A percentile compares a stretch with the other conserved stretches of the same genome.
Evolutionary conservation across 2,113 vertebrate genomes (phyloP).

Genomic region (Lophius piscatorius): DNA sequence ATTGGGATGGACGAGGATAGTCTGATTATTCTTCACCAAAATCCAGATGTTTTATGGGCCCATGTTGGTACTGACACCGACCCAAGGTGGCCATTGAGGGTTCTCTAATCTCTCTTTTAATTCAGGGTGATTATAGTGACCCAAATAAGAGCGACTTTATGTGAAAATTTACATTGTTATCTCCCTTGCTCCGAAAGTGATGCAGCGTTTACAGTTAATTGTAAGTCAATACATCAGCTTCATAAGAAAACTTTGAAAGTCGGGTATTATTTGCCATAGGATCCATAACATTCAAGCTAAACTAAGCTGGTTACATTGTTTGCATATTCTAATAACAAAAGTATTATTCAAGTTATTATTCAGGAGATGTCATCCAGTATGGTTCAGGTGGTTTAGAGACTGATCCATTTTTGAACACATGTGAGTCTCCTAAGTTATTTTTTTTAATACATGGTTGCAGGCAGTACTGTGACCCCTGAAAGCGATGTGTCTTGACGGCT

Average conservation of each 20-base stretch:
- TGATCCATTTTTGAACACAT: not conserved
- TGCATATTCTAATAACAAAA: too few species aligned
- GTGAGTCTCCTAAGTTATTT: not conserved
- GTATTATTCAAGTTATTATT: too few species aligned
- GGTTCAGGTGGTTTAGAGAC: slow-evolving; percentile 13
- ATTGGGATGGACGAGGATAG: slow-evolving; percentile 8
- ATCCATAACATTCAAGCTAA: too few species aligned
- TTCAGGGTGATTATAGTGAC: too few species aligned
- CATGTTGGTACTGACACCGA: not conserved
- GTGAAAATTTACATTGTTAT: too few species aligned
- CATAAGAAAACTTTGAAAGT: too few species aligned
- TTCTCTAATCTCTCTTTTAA: not conserved
- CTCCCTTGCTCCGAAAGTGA: too few species aligned
- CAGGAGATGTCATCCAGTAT: not conserved
- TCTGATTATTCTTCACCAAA: not conserved
- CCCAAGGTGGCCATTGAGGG: not conserved
- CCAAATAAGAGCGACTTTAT: too few species aligned
- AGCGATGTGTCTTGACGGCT: not conserved
- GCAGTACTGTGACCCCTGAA: slow-evolving; percentile 15
- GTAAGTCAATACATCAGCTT: too few species aligned
- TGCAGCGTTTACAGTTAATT: too few species aligned
- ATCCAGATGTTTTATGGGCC: not conserved
- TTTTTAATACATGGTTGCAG: not conserved
- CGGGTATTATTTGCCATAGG: too few species aligned
- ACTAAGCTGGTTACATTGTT: too few species aligned